phyloP scores from a whole-genome alignment of 2,797 vertebrate species.

The Alectoris magna region DNA sequence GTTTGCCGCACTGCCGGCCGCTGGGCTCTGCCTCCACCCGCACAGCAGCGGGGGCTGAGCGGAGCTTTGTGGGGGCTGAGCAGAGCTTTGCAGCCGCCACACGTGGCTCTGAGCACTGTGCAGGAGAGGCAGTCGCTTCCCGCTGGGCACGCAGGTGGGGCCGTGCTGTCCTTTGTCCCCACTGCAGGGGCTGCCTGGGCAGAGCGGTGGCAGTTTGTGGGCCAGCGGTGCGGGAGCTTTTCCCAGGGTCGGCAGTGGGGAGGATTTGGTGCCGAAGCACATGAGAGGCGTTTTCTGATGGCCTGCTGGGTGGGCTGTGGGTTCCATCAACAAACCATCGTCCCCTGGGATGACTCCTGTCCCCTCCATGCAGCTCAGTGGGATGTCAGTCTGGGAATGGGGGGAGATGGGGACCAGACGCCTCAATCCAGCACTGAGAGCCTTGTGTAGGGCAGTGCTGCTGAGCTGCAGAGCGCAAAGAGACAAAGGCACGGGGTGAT shows the following conservation, averaged over 20 bases:
- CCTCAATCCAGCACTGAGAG: fast-evolving
- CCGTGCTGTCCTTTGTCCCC: too few species aligned
- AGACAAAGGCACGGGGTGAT: fast-evolving
- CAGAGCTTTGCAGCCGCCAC: not conserved
- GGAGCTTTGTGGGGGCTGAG: not conserved
- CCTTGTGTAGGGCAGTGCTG: fast-evolving
- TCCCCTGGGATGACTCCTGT: not conserved
- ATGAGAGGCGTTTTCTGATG: not conserved
- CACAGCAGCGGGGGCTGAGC: not conserved
- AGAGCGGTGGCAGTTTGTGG: fast-evolving
- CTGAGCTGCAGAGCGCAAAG: too few species aligned
- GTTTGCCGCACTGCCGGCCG: not conserved
- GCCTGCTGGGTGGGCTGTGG: not conserved
- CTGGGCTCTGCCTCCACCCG: fast-evolving
- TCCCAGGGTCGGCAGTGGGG: fast-evolving
- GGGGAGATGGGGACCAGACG: not conserved
- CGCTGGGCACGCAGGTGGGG: fast-evolving
- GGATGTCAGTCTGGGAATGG: not conserved
- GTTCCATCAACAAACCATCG: not conserved
- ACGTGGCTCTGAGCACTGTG: fast-evolving
- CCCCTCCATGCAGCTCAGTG: not conserved
- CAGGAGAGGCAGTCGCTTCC: not conserved
- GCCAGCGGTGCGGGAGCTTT: not conserved
- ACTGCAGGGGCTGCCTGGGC: too few species aligned
- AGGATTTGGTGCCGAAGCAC: not conserved